phyloP scores from a whole-genome alignment of 2,888 invertebrate genomes.

The Kuschelorhynchus macadamiae region DNA sequence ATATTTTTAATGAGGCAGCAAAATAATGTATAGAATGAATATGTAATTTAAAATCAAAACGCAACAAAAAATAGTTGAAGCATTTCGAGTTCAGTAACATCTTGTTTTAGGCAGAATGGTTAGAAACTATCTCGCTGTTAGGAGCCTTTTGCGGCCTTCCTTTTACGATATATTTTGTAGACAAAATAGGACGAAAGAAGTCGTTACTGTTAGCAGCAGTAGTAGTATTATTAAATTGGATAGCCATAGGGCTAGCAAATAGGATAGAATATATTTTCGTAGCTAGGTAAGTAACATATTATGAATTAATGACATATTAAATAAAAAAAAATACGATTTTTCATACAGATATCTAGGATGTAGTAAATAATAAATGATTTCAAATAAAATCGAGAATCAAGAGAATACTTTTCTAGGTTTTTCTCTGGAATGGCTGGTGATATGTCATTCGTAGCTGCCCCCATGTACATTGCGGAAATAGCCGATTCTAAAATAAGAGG shows the following conservation, averaged over 20 bases:
- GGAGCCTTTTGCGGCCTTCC: conserved; percentile 63
- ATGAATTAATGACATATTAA: no score
- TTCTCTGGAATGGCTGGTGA: conserved; percentile 65
- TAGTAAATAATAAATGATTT: neutral
- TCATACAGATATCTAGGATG: no score
- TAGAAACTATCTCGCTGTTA: conserved; percentile 59
- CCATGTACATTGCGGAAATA: conserved; percentile 66
- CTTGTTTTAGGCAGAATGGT: conserved; percentile 55
- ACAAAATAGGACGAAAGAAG: conserved; percentile 63
- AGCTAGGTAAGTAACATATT: conserved; percentile 55
- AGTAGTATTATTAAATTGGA: conserved; percentile 63
- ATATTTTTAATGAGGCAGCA: no score
- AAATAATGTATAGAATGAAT: no score
- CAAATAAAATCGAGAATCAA: neutral
- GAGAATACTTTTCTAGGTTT: conserved; percentile 59
- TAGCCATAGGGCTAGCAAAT: conserved; percentile 61
- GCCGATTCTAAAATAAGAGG: conserved; percentile 66
- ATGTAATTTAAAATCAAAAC: no score
- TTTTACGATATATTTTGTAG: conserved; percentile 62
- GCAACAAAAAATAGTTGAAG: no score
- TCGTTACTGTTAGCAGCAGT: conserved; percentile 64
- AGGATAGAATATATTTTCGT: conserved; percentile 62
- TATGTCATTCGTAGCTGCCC: conserved; percentile 65
- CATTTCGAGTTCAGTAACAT: no score
- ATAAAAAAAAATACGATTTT: neutral